Conservation (phyloP, 2,797 vertebrate genomes). For the Enteromius radiatus region DNA sequence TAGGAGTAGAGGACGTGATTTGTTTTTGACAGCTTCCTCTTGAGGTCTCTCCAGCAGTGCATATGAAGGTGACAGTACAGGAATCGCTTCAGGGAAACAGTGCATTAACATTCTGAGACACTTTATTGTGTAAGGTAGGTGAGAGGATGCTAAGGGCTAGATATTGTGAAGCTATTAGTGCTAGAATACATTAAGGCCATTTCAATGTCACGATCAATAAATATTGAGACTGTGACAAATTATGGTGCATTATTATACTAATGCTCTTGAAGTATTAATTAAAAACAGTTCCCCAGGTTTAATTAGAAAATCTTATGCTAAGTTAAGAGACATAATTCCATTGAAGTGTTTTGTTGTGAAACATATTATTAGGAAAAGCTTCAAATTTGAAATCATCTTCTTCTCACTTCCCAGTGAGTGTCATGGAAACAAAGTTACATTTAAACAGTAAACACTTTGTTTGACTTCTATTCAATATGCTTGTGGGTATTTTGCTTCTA, state of each 20-base stretch:
- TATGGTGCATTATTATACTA: neutral
- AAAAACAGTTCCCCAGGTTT: neutral
- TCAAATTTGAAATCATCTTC: slow-evolving; percentile 6
- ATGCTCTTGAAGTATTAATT: neutral
- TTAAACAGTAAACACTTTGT: slow-evolving; percentile 2
- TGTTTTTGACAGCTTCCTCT: neutral
- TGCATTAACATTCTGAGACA: neutral
- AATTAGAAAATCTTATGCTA: neutral
- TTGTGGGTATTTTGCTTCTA: slow-evolving; percentile 26
- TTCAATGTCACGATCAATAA: slow-evolving; percentile 2
- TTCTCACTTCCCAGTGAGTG: neutral
- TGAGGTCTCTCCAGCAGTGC: neutral
- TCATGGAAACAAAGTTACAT: slow-evolving; percentile 43
- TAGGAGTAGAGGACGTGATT: slow-evolving; percentile 6
- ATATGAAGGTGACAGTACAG: neutral
- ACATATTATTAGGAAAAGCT: neutral
- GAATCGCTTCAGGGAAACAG: neutral
- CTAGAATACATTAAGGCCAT: neutral
- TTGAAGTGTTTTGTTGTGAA: neutral
- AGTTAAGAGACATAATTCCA: neutral
- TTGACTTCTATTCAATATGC: slow-evolving; percentile 9
- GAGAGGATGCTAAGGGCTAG: neutral
- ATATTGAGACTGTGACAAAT: slow-evolving; percentile 3
- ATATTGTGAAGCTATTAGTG: neutral
- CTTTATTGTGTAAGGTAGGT: slow-evolving; percentile 22